Percentiles rank a stretch among this genome's conserved stretches.
These are phyloP conservation scores for Sinocyclocheilus maitianheensis DNA, from an alignment of 2,113 vertebrate species.

Conservation along the genomic window DNA sequence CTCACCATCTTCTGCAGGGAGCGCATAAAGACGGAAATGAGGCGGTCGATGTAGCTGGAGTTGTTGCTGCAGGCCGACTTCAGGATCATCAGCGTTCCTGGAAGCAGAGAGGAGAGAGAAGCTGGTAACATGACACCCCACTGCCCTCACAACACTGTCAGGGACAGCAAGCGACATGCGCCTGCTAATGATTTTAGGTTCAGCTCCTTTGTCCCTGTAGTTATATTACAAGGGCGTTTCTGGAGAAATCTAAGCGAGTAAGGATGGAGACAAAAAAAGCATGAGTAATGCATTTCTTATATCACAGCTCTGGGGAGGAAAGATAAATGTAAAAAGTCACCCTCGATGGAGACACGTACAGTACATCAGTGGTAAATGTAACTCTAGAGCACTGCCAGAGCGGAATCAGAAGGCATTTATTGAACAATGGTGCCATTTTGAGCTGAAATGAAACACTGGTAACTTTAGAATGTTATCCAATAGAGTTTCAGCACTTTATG, in stretches of 20 bases:
- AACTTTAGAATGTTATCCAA: slow-evolving; percentile 54
- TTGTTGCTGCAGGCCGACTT: slow-evolving; percentile 97
- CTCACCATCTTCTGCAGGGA: slow-evolving; percentile 97
- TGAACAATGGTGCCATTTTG: slow-evolving; percentile 64
- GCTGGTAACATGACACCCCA: slow-evolving; percentile 21
- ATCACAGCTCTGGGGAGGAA: slow-evolving; percentile 42
- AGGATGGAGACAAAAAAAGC: slow-evolving; percentile 1
- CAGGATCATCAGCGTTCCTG: slow-evolving; percentile 95
- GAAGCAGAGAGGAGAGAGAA: slow-evolving; percentile 40
- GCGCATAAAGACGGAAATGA: slow-evolving; percentile 96
- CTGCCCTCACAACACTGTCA: not conserved
- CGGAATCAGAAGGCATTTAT: slow-evolving; percentile 60
- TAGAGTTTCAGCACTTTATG: slow-evolving; percentile 58
- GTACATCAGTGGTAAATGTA: slow-evolving; percentile 50
- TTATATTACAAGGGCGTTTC: slow-evolving; percentile 52
- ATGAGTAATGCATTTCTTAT: slow-evolving; percentile 54
- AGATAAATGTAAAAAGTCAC: slow-evolving; percentile 63
- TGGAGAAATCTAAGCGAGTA: slow-evolving; percentile 46
- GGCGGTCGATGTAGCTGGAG: slow-evolving; percentile 94
- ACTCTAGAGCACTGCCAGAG: slow-evolving; percentile 53
- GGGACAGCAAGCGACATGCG: not conserved
- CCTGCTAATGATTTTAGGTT: slow-evolving; percentile 33
- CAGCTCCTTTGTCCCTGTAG: slow-evolving; percentile 35
- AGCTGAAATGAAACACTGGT: slow-evolving; percentile 56
- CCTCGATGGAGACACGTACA: slow-evolving; percentile 50